phyloP scores from a whole-genome alignment of 2,113 vertebrate species.

The Xenopus laevis region DNA sequence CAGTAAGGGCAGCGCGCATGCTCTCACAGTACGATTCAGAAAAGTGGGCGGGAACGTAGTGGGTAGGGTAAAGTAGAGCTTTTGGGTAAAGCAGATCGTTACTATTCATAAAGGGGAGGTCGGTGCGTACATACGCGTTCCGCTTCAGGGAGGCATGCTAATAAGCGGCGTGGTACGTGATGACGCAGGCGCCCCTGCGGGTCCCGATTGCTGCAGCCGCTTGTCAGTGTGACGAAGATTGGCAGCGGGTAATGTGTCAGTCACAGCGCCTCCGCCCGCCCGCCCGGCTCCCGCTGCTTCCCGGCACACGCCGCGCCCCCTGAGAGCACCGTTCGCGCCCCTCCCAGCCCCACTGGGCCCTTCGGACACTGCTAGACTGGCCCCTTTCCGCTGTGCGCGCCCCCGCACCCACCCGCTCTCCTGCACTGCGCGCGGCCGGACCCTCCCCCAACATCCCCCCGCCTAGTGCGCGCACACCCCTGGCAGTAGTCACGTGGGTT shows the following conservation, averaged over 20 bases:
- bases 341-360: neutral
- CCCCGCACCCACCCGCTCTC: neutral
- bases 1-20: no score
- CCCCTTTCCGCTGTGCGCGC: neutral
- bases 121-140: neutral
- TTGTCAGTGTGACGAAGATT: constrained; percentile 99
- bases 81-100: no score
- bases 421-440: neutral
- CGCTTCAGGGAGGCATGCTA: constrained; percentile 3
- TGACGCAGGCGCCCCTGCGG: constrained; percentile 93
- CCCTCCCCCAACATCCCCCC: neutral
- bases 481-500: no score
- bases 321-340: neutral
- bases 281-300: neutral
- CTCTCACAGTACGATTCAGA: no score
- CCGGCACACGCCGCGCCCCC: neutral
- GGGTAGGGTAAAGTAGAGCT: no score
- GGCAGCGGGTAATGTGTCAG: constrained; percentile 99
- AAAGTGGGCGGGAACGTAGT: no score
- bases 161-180: constrained; percentile 63
- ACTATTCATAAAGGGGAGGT: neutral
- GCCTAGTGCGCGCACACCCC: accelerated
- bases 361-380: neutral
- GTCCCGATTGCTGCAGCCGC: constrained; percentile 98
- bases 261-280: constrained; percentile 71